A percentile compares a stretch with the other conserved stretches of the same genome.
Conservation (phyloP, 2,113 vertebrate species). For the Eretmochelys imbricata region DNA sequence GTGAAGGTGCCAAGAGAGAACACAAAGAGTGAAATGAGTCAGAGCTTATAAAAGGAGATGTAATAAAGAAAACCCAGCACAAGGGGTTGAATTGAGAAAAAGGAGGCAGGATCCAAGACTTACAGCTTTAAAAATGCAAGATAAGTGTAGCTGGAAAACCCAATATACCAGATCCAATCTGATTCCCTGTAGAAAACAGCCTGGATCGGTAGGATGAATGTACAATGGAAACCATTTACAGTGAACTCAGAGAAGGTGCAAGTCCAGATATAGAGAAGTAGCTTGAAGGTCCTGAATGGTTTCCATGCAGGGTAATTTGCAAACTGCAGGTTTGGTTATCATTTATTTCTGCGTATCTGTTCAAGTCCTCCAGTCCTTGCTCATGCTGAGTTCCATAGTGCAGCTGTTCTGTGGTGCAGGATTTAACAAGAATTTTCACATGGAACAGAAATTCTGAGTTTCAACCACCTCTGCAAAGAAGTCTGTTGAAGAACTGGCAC, state of each 20-base stretch:
- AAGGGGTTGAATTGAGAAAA: slow-evolving; percentile 8
- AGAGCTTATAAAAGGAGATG: slow-evolving; percentile 31
- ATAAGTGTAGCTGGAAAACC: slow-evolving; percentile 21
- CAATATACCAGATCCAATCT: not conserved
- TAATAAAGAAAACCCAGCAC: slow-evolving; percentile 42
- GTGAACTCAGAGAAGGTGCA: not conserved
- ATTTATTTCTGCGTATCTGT: not conserved
- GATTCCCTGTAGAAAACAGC: not conserved
- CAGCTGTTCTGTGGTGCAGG: not conserved
- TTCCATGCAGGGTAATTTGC: slow-evolving; percentile 21
- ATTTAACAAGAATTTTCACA: not conserved
- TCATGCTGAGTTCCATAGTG: not conserved
- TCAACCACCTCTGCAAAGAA: not conserved
- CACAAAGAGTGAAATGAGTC: slow-evolving; percentile 56
- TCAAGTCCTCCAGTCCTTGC: not conserved
- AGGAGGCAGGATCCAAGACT: slow-evolving; percentile 16
- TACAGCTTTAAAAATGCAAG: not conserved
- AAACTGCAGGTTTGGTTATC: not conserved
- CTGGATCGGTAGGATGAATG: not conserved
- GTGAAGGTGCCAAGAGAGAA: slow-evolving; percentile 59
- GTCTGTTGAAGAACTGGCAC: not conserved
- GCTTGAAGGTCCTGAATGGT: not conserved
- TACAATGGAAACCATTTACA: not conserved
- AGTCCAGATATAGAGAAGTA: not conserved
- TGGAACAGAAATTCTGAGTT: not conserved